Evolutionary conservation across 2,888 invertebrate species (phyloP).

Genomic region (Drosophila longiperda): DNA sequence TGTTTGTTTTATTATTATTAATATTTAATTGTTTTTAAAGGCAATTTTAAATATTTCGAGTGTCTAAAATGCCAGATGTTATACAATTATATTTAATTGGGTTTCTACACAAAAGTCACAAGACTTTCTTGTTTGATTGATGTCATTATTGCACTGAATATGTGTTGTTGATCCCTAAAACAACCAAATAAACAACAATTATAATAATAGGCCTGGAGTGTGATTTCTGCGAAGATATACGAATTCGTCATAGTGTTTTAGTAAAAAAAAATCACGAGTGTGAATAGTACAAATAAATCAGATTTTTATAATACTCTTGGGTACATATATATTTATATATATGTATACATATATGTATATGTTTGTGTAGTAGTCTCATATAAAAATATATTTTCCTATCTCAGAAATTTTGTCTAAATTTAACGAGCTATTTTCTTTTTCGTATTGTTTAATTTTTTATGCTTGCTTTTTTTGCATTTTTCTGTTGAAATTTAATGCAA

Average conservation of each 20-base stretch:
- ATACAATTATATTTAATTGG: constrained; percentile 35
- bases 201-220: neutral
- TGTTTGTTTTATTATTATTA: constrained; percentile 4
- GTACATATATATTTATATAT: neutral
- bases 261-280: neutral
- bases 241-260: constrained; percentile 18
- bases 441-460: constrained; percentile 4
- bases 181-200: neutral
- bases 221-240: constrained; percentile 13
- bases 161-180: constrained; percentile 1
- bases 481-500: constrained; percentile 27
- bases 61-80: constrained; percentile 36
- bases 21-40: constrained; percentile 32
- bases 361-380: neutral
- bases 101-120: constrained; percentile 23
- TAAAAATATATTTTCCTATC: neutral
- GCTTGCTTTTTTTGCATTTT: constrained; percentile 19
- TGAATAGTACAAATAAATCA: neutral
- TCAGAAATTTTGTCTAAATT: constrained; percentile 23
- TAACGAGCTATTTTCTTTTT: constrained; percentile 32
- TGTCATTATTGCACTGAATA: constrained; percentile 23
- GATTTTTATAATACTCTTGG: too few relatives aligned
- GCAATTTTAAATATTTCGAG: constrained; percentile 36
- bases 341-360: neutral
- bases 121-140: constrained; percentile 34